Conservation (phyloP, 92 coral and sea anemone genomes). For the Zoanthus solanderi region DNA sequence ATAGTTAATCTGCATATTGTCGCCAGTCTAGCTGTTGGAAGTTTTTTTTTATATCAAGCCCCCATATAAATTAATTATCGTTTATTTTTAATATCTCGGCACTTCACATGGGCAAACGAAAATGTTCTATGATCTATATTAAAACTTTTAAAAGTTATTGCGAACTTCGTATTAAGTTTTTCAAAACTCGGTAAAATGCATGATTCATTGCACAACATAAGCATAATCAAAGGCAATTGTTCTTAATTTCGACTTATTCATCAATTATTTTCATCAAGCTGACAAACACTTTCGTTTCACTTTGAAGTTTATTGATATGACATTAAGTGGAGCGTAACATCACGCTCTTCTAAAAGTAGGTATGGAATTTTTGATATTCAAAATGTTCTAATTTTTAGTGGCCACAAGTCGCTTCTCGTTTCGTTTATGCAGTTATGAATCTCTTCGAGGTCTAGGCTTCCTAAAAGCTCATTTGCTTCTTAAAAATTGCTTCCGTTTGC, state of each 20-base stretch:
- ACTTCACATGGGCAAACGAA: background rate
- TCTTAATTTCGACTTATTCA: no score
- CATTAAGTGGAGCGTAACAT: background rate
- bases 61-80: background rate
- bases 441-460: background rate
- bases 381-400: background rate
- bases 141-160: background rate
- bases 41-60: background rate
- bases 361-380: background rate
- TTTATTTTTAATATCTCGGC: background rate
- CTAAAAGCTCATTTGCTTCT: background rate
- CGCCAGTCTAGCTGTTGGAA: background rate
- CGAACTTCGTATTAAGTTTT: background rate
- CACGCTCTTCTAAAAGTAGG: background rate
- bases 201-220: no score
- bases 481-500: background rate
- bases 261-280: background rate
- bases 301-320: background rate
- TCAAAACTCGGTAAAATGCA: no score
- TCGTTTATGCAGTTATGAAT: background rate
- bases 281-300: background rate
- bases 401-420: background rate
- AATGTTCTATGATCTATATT: background rate
- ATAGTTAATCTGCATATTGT: conserved; percentile 1
- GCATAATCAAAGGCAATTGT: no score